phyloP scores from a whole-genome alignment of 2,888 invertebrate species.

The Lithophane socia region DNA sequence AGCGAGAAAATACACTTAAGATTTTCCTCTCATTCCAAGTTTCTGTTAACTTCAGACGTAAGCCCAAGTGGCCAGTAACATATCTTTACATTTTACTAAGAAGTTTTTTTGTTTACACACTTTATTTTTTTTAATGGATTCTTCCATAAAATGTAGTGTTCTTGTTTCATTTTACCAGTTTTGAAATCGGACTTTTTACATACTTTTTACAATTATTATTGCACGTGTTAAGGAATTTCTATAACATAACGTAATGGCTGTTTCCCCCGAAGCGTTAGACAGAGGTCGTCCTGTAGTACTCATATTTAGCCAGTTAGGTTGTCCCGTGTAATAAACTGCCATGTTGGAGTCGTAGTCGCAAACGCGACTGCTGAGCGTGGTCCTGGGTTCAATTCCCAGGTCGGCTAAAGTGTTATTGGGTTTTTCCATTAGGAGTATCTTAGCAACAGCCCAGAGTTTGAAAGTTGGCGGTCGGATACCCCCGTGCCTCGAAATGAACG shows the following conservation, averaged over 20 bases:
- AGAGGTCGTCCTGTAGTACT: background rate
- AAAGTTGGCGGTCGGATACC: too few species aligned
- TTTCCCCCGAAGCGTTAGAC: background rate
- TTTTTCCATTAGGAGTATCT: too few species aligned
- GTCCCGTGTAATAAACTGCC: background rate
- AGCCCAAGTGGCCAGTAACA: slow-evolving; percentile 50
- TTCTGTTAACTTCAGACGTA: slow-evolving; percentile 43
- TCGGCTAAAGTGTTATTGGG: too few species aligned
- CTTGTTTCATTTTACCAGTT: background rate
- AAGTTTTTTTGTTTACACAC: slow-evolving; percentile 22
- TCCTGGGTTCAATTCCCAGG: too few species aligned
- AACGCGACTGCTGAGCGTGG: too few species aligned
- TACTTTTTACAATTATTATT: background rate
- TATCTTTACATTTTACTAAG: slow-evolving; percentile 39
- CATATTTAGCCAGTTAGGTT: background rate
- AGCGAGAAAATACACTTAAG: slow-evolving; percentile 52
- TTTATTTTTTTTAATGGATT: background rate
- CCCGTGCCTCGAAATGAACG: too few species aligned
- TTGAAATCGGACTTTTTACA: background rate
- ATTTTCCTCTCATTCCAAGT: slow-evolving; percentile 50
- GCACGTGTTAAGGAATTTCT: too few species aligned
- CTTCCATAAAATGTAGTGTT: background rate
- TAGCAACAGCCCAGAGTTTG: too few species aligned
- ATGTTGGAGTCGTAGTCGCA: too few species aligned
- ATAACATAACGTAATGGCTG: background rate